Evolutionary conservation across 2,797 vertebrate genomes (phyloP).

Genomic region (Spondyliosoma cantharus): DNA sequence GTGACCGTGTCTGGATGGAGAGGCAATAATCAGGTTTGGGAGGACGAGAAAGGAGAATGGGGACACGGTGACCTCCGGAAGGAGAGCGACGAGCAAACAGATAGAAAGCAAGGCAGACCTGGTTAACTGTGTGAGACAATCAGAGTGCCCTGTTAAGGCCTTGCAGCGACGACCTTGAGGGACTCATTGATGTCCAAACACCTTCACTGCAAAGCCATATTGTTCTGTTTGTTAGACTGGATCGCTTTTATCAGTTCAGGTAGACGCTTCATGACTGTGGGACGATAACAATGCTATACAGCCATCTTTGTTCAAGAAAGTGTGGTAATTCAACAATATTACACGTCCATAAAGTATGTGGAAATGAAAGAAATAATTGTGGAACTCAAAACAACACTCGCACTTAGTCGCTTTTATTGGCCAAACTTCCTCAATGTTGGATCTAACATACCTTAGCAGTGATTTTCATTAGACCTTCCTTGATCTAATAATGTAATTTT

Average conservation of each 20-base stretch:
- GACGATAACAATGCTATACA: neutral
- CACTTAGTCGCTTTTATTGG: neutral
- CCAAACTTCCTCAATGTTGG: neutral
- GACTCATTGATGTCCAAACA: conserved; percentile 57
- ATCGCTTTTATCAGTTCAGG: conserved; percentile 1
- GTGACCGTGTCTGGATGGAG: conserved; percentile 70
- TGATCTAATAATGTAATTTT: too few species aligned
- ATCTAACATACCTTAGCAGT: too few species aligned
- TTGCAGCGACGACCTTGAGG: conserved; percentile 62
- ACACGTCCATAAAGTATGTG: too few species aligned
- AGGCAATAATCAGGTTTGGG: conserved; percentile 81
- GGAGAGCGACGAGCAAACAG: conserved; percentile 38
- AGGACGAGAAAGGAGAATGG: conserved; percentile 66
- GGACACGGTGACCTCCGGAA: conserved; percentile 67
- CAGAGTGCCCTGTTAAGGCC: conserved; percentile 37
- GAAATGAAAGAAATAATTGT: too few species aligned
- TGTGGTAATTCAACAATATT: too few species aligned
- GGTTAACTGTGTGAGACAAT: conserved; percentile 59
- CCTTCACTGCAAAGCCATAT: conserved; percentile 14
- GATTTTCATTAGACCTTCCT: too few species aligned
- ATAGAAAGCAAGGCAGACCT: conserved; percentile 38
- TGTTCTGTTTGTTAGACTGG: conserved; percentile 7
- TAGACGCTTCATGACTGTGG: neutral
- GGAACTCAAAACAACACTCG: too few species aligned
- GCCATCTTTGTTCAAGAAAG: neutral